These are phyloP conservation scores for Penaeus japonicus DNA, from an alignment of 1,140 invertebrate genomes.

Conservation along the genomic window DNA sequence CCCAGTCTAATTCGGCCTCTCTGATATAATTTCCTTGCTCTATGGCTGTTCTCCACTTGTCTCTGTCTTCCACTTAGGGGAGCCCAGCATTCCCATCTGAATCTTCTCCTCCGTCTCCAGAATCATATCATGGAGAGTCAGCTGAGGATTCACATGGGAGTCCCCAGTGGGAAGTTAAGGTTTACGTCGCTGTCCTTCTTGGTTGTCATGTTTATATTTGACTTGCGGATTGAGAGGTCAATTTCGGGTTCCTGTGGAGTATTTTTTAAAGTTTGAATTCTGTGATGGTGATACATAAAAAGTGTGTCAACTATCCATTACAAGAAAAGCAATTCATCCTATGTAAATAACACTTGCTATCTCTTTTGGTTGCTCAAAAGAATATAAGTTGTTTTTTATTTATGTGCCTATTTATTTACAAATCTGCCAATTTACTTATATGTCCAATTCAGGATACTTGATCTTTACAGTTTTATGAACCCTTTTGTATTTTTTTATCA, in stretches of 20 bases:
- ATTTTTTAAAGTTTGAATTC: too few species aligned
- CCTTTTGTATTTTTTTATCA: too few species aligned
- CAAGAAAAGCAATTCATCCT: too few species aligned
- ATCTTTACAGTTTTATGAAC: too few species aligned
- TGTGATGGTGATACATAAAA: too few species aligned
- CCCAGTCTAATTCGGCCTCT: conserved; percentile 67
- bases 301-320: too few species aligned
- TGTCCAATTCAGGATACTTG: too few species aligned
- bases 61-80: conserved; percentile 76
- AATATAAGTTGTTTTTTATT: too few species aligned
- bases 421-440: too few species aligned
- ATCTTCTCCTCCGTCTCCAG: conserved; percentile 91
- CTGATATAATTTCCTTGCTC: conserved; percentile 63
- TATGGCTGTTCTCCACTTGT: conserved; percentile 77
- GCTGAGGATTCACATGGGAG: conserved; percentile 74
- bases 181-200: conserved; percentile 63
- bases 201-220: conserved; percentile 54
- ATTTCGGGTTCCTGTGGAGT: conserved; percentile 56
- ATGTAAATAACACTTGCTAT: too few species aligned
- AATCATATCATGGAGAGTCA: conserved; percentile 81
- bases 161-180: conserved; percentile 69
- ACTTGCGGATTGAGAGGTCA: conserved; percentile 57
- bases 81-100: conserved; percentile 79
- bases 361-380: too few species aligned
- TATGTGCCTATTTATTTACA: too few species aligned